Evolutionary conservation across 2,888 invertebrate species (phyloP).

Genomic region (Hirtodrosophila trivittata): DNA sequence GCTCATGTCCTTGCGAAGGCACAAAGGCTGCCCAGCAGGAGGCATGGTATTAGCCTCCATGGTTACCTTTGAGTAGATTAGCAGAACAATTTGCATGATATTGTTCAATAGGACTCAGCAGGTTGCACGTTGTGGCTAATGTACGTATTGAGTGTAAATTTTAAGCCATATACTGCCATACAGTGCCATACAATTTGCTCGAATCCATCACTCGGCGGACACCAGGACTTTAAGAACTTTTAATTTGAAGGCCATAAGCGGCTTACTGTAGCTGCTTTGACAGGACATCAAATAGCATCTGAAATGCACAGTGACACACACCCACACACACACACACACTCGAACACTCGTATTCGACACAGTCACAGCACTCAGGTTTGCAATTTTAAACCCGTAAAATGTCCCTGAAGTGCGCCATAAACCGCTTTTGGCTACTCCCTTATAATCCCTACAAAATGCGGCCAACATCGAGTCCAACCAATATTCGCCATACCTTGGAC

Average conservation of each 20-base stretch:
- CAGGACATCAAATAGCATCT: slow-evolving; percentile 66
- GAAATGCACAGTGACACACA: slow-evolving; percentile 36
- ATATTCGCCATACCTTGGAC: slow-evolving; percentile 45
- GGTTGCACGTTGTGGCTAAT: too few species aligned
- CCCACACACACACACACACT: slow-evolving; percentile 11
- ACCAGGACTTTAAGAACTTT: slow-evolving; percentile 56
- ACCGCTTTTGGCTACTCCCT: slow-evolving; percentile 41
- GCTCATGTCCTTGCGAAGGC: too few species aligned
- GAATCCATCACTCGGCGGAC: too few species aligned
- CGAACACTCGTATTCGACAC: slow-evolving; percentile 1
- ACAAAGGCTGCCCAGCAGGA: too few species aligned
- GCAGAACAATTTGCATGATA: background rate
- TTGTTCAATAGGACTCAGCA: too few species aligned
- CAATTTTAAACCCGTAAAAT: slow-evolving; percentile 52
- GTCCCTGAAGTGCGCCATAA: slow-evolving; percentile 34
- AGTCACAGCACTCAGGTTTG: slow-evolving; percentile 25
- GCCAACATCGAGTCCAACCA: slow-evolving; percentile 28
- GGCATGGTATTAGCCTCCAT: too few species aligned
- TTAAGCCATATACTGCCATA: slow-evolving; percentile 2
- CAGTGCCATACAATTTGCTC: too few species aligned
- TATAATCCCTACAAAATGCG: slow-evolving; percentile 50
- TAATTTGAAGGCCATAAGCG: slow-evolving; percentile 72
- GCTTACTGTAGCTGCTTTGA: slow-evolving; percentile 52
- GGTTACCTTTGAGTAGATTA: slow-evolving; percentile 20
- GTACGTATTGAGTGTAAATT: too few species aligned